Evolutionary conservation across 2,113 vertebrate genomes (phyloP).

Genomic region (Erpornis zantholeuca): DNA sequence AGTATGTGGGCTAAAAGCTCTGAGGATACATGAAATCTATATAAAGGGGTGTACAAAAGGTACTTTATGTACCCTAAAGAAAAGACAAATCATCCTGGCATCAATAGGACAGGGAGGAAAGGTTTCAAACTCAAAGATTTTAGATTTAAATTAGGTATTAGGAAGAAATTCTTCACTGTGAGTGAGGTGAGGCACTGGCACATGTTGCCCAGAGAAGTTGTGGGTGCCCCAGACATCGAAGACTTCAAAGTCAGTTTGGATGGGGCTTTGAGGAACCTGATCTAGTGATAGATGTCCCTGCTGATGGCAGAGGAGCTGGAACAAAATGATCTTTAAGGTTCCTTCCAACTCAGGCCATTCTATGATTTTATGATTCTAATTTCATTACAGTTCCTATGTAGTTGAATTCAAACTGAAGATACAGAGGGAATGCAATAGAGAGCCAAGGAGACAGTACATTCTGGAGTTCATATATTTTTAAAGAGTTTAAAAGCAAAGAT

Average conservation of each 20-base stretch:
- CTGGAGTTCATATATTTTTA: not conserved
- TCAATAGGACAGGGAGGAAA: not conserved
- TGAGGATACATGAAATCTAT: too few relatives aligned
- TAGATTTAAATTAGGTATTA: not conserved
- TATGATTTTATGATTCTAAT: not conserved
- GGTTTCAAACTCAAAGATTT: not conserved
- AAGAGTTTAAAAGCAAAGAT: not conserved
- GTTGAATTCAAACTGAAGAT: not conserved
- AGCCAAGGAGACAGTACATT: not conserved
- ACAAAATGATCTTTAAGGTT: not conserved
- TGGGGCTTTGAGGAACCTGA: rapidly evolving
- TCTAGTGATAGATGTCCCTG: not conserved
- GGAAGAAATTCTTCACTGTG: not conserved
- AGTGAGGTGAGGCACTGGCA: not conserved
- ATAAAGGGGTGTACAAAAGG: too few relatives aligned
- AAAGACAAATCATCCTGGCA: too few relatives aligned
- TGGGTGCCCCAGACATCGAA: not conserved
- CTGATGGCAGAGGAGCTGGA: not conserved
- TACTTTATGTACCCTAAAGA: too few relatives aligned
- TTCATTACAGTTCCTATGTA: not conserved
- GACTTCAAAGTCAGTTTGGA: not conserved
- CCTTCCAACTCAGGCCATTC: not conserved
- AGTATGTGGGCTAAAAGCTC: too few relatives aligned
- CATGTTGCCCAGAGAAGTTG: not conserved
- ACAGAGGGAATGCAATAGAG: not conserved